Conservation (phyloP, 1,140 invertebrate genomes). For the Zaprionus tsacasi region DNA sequence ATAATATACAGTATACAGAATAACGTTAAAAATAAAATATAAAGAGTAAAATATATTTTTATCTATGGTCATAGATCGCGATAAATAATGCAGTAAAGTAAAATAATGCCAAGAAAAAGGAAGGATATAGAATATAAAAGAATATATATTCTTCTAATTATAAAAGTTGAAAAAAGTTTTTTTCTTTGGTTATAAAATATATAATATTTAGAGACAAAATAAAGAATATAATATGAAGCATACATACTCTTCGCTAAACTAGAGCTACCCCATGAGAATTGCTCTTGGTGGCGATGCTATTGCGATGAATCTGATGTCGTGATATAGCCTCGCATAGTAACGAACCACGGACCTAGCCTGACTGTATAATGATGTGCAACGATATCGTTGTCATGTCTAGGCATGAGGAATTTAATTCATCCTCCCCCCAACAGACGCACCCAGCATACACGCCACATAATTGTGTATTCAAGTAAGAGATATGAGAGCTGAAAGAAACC, state of each 20-base stretch:
- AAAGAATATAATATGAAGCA: neutral
- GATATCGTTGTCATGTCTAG: constrained; percentile 54
- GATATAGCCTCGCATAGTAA: constrained; percentile 68
- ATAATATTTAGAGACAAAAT: too few species aligned
- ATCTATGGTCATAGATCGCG: too few species aligned
- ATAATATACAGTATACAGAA: too few species aligned
- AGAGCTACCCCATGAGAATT: neutral
- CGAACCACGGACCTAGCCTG: constrained; percentile 52
- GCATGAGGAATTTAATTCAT: constrained; percentile 78
- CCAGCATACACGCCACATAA: constrained; percentile 55
- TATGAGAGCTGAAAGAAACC: constrained; percentile 74
- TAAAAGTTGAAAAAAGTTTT: too few species aligned
- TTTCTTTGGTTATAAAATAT: too few species aligned
- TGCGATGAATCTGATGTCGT: constrained; percentile 66
- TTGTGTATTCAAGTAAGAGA: constrained; percentile 81
- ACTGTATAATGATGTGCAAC: constrained; percentile 74
- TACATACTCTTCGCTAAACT: neutral
- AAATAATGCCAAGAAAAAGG: too few species aligned
- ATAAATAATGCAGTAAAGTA: too few species aligned
- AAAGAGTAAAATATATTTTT: neutral
- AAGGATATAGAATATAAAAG: too few species aligned
- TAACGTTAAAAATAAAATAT: neutral
- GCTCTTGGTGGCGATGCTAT: neutral
- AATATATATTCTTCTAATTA: too few species aligned
- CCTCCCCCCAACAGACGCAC: constrained; percentile 34